Percentiles rank a stretch among this genome's conserved stretches.
Evolutionary conservation across 2,888 invertebrate species (phyloP).

Genomic region (Kryphioiulus occultus): DNA sequence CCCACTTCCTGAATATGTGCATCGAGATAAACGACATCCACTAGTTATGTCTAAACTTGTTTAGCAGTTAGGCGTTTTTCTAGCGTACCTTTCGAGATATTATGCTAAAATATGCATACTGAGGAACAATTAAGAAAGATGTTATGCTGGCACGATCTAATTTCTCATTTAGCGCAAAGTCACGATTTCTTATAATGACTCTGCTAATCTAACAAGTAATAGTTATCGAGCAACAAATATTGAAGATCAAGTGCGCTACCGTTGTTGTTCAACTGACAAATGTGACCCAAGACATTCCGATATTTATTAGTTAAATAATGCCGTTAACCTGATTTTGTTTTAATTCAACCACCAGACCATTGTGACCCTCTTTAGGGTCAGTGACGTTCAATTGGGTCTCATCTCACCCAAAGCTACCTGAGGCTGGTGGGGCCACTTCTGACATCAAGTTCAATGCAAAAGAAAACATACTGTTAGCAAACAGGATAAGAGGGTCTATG

Average conservation of each 20-base stretch:
- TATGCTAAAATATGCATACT: background rate
- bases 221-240: background rate
- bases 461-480: background rate
- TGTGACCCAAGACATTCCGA: background rate
- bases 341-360: background rate
- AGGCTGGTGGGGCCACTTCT: background rate
- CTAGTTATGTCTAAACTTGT: background rate
- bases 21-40: background rate
- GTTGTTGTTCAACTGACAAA: background rate
- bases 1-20: slow-evolving; percentile 4
- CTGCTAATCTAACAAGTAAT: background rate
- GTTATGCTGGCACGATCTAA: background rate
- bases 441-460: background rate
- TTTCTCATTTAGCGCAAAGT: background rate
- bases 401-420: background rate
- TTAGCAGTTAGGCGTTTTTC: background rate
- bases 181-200: background rate
- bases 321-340: background rate
- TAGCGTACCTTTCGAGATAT: background rate
- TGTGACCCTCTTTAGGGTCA: background rate
- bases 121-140: background rate
- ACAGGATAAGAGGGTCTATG: background rate
- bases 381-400: slow-evolving; percentile 9
- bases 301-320: background rate
- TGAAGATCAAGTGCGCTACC: slow-evolving; percentile 25